Percentiles rank a stretch among this genome's conserved stretches.
Evolutionary conservation across 2,797 vertebrate species (phyloP).

Genomic region (Novumbra hubbsi): DNA sequence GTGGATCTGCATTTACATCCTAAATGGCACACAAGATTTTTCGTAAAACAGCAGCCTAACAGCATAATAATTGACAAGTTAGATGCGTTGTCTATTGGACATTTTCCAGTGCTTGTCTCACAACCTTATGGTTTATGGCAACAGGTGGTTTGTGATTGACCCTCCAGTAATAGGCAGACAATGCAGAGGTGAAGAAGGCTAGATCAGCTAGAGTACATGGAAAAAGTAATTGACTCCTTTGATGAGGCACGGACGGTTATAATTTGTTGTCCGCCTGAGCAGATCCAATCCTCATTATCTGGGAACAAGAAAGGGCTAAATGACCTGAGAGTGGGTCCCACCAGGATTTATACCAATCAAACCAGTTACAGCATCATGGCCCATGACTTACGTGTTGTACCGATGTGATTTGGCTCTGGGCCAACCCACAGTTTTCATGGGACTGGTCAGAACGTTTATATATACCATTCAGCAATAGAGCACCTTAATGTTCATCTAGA

Average conservation of each 20-base stretch:
- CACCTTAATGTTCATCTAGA: background rate
- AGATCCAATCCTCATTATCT: slow-evolving; percentile 47
- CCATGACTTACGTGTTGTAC: too few species aligned
- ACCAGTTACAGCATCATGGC: too few species aligned
- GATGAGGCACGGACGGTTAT: slow-evolving; percentile 42
- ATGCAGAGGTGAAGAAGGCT: background rate
- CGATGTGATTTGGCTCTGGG: too few species aligned
- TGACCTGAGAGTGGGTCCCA: slow-evolving; percentile 10
- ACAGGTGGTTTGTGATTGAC: slow-evolving; percentile 26
- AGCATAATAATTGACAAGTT: too few species aligned
- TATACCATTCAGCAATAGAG: background rate
- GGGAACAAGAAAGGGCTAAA: slow-evolving; percentile 42
- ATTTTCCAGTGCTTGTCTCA: background rate
- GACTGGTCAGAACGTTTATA: background rate
- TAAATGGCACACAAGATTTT: too few species aligned
- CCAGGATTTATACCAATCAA: slow-evolving; percentile 24
- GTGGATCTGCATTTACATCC: too few species aligned
- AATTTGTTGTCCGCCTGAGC: slow-evolving; percentile 43
- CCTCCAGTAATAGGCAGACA: slow-evolving; percentile 17
- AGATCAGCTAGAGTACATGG: slow-evolving; percentile 38
- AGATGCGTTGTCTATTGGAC: background rate
- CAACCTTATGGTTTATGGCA: background rate
- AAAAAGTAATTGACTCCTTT: slow-evolving; percentile 45
- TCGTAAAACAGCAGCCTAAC: background rate
- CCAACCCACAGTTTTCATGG: too few species aligned